phyloP scores from a whole-genome alignment of 2,113 vertebrate genomes.

The Perccottus glenii region DNA sequence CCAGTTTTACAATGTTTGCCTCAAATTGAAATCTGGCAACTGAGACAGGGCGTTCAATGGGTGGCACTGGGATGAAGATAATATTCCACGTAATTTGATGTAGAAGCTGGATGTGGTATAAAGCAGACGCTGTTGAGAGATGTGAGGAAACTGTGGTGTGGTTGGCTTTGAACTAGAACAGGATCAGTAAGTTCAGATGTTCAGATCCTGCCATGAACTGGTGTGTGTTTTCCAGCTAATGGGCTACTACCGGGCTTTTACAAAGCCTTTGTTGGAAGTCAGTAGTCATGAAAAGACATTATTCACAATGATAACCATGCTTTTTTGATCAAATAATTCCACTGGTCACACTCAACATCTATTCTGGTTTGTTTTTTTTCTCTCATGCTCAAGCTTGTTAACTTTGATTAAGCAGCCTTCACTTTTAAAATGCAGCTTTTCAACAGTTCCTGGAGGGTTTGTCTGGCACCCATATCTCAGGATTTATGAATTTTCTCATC shows the following conservation, averaged over 20 bases:
- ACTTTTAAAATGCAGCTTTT: too few species aligned
- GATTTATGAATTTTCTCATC: too few species aligned
- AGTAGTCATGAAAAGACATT: conserved; percentile 10
- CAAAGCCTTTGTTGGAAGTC: conserved; percentile 13
- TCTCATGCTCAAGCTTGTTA: conserved; percentile 1
- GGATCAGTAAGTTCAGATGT: conserved; percentile 38
- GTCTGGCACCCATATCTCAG: too few species aligned
- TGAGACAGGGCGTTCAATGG: conserved; percentile 15
- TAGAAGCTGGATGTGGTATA: conserved; percentile 39
- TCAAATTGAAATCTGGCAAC: conserved; percentile 32
- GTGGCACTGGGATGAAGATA: conserved; percentile 21
- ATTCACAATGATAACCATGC: background rate
- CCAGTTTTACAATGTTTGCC: conserved; percentile 17
- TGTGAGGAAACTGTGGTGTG: conserved; percentile 32
- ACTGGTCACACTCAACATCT: background rate
- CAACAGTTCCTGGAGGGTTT: too few species aligned
- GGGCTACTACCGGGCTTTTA: conserved; percentile 26
- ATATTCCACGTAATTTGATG: conserved; percentile 42
- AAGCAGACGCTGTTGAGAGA: conserved; percentile 28
- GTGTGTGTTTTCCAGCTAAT: conserved; percentile 27
- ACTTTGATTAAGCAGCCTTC: background rate
- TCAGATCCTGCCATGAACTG: conserved; percentile 36
- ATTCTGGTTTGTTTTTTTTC: background rate
- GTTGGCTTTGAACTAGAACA: conserved; percentile 48
- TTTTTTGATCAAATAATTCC: background rate